Evolutionary conservation across 2,797 vertebrate species (phyloP).

Genomic region (Aythya fuligula): DNA sequence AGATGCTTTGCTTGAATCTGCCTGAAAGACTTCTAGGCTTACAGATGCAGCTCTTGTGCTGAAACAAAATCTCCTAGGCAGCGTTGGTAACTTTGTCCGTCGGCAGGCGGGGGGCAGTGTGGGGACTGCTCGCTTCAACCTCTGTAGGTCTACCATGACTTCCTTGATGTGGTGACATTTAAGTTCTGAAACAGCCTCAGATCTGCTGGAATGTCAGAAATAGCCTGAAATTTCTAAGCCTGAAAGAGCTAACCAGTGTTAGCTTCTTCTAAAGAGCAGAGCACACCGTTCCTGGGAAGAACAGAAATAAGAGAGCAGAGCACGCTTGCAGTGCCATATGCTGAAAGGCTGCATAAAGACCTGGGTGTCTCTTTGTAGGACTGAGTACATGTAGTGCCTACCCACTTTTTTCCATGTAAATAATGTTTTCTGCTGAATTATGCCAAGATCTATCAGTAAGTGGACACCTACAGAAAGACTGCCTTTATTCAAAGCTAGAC

Average conservation of each 20-base stretch:
- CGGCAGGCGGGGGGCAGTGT: background rate
- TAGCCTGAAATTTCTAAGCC: background rate
- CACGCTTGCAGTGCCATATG: background rate
- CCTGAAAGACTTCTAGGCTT: slow-evolving; percentile 41
- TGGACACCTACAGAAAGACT: background rate
- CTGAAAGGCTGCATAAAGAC: background rate
- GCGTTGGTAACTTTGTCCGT: slow-evolving; percentile 42
- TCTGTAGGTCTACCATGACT: background rate
- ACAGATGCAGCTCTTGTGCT: background rate
- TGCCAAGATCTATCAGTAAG: background rate
- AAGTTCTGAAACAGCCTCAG: background rate
- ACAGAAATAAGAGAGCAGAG: background rate
- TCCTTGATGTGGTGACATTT: background rate
- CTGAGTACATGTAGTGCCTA: background rate
- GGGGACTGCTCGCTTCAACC: background rate
- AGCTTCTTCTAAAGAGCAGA: background rate
- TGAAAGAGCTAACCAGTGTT: background rate
- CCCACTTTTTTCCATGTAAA: background rate
- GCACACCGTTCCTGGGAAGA: background rate
- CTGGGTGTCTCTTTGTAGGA: background rate
- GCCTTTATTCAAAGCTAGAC: slow-evolving; percentile 22
- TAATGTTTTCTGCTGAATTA: background rate
- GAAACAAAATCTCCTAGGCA: slow-evolving; percentile 36
- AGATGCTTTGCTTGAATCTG: slow-evolving; percentile 14
- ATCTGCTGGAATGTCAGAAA: background rate